Evolutionary conservation across 2,888 invertebrate genomes (phyloP).

Genomic region (Halictus ligatus): DNA sequence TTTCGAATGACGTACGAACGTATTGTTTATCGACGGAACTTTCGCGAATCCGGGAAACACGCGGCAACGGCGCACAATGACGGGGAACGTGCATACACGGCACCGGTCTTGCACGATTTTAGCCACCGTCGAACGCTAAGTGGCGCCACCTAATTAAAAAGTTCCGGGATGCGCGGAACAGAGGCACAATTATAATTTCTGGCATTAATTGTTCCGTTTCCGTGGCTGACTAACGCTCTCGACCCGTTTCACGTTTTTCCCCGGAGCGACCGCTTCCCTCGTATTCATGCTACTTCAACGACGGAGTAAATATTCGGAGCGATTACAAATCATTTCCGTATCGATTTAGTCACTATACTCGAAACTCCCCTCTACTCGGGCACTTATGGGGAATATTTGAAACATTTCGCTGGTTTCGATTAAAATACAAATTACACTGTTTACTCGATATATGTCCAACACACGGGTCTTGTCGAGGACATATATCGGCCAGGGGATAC

Average conservation of each 20-base stretch:
- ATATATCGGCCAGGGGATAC: too few relatives aligned
- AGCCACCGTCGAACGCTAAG: slow-evolving; percentile 42
- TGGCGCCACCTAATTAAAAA: slow-evolving; percentile 58
- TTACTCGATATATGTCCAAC: too few relatives aligned
- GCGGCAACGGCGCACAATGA: not conserved
- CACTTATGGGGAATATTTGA: not conserved
- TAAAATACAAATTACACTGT: too few relatives aligned
- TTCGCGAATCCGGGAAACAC: not conserved
- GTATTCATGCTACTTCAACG: not conserved
- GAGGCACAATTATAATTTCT: slow-evolving; percentile 52
- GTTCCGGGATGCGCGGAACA: slow-evolving; percentile 29
- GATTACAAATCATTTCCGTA: not conserved
- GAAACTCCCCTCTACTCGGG: not conserved
- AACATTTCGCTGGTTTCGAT: too few relatives aligned
- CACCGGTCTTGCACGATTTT: slow-evolving; percentile 10
- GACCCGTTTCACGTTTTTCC: slow-evolving; percentile 41
- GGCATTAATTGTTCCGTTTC: slow-evolving; percentile 56
- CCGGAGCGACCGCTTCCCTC: slow-evolving; percentile 22
- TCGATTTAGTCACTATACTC: not conserved
- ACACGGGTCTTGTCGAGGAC: too few relatives aligned
- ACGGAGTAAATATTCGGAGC: slow-evolving; percentile 7
- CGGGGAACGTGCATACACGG: not conserved
- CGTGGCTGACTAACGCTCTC: slow-evolving; percentile 28
- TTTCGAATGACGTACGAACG: not conserved
- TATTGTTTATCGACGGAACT: slow-evolving; percentile 6